Percentiles rank a stretch among this genome's conserved stretches.
Evolutionary conservation across 2,888 invertebrate genomes (phyloP).

Genomic region (Cosmorhoe ocellata): DNA sequence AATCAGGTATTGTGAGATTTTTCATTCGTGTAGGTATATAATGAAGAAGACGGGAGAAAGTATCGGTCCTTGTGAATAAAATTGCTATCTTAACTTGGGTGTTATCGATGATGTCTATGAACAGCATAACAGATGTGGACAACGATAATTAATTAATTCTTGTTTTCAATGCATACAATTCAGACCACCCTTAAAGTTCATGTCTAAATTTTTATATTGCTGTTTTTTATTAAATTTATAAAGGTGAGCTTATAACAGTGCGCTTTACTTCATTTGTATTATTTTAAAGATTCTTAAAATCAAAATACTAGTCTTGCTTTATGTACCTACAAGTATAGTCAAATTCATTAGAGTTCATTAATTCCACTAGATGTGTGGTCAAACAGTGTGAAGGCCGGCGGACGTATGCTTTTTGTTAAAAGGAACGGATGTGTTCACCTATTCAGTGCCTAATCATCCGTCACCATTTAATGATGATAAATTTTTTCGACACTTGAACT

Average conservation of each 20-base stretch:
- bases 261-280: too few relatives aligned
- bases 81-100: too few relatives aligned
- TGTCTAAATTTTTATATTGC: too few relatives aligned
- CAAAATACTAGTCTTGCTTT: too few relatives aligned
- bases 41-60: conserved; percentile 5
- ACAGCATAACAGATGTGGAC: too few relatives aligned
- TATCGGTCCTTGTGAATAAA: background rate
- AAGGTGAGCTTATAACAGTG: too few relatives aligned
- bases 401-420: conserved; percentile 62
- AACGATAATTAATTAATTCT: too few relatives aligned
- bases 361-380: conserved; percentile 28
- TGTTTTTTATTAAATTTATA: too few relatives aligned
- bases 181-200: too few relatives aligned
- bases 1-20: conserved; percentile 56
- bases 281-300: too few relatives aligned
- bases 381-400: conserved; percentile 61
- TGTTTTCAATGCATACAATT: too few relatives aligned
- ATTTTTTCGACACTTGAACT: conserved; percentile 59
- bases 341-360: conserved; percentile 9
- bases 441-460: conserved; percentile 49
- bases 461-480: conserved; percentile 48
- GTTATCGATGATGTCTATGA: too few relatives aligned
- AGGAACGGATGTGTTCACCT: conserved; percentile 56
- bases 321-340: background rate
- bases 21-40: background rate